Evolutionary conservation across 2,888 invertebrate genomes (phyloP), one percentile per base, ranked within the genome.

Genomic region (Chrysotoxum bicinctum): DNA sequence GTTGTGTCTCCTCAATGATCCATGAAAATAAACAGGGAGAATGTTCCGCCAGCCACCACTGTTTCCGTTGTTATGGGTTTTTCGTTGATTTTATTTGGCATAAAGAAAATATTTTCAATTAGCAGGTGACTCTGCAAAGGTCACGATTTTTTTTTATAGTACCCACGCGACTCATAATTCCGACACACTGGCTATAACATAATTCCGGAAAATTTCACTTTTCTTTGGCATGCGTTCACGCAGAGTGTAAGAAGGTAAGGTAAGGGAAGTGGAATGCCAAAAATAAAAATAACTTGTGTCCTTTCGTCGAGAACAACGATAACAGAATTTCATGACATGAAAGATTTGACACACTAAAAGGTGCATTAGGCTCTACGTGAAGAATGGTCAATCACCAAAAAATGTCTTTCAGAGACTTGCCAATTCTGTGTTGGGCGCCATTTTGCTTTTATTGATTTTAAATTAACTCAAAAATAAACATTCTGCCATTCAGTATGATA

Each of bases 121-220:
- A 62, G 43, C 62, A 64, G 43, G 64, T 45, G 64, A 64, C 30
- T 37, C 14, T 58, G 62, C 21, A 45, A 45, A 32, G 45, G 64
- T 19, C 16, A 3, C 37, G 35, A 21, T n/a, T 45, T 4, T 43
- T 16, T 16, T 43, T 26, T 30, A 62, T 32, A 37, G 21, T 37
- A 58, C 37, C 37, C 45, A 64, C 30, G 64, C 16, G 14, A 64
- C 19, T 19, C 64, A 45, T 21, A 56, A n/a, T n/a, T n/a, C n/a
- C n/a, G n/a, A n/a, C n/a, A 37, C 37, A 19, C 21, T 37, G 37
- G 21, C 58, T 58, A 58, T 58, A 37, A 58, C 35, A 37, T 64
- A 30, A 64, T 64, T 64, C n/a, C 16, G 9, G 64, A 9, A 32
- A 45, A 21, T n/a, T 64, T 21, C 6, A 12, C 12, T 21, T 19